A percentile compares a stretch with the other conserved stretches of the same genome.
phyloP scores from a whole-genome alignment of 2,797 vertebrate genomes.

The Pyrocephalus nanus region DNA sequence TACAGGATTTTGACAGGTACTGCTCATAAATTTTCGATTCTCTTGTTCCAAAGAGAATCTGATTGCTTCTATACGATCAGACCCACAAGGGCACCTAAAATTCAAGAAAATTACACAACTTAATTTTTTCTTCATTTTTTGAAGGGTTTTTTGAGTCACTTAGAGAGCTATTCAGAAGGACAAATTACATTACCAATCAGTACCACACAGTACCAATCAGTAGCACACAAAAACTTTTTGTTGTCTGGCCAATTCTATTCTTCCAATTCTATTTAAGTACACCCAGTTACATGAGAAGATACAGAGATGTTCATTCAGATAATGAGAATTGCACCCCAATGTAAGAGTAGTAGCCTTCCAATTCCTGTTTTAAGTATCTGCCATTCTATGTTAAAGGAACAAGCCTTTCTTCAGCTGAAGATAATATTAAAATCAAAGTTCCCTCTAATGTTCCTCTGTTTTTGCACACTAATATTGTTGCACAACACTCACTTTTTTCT shows the following conservation, averaged over 20 bases:
- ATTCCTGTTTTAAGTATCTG: background rate
- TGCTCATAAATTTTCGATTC: background rate
- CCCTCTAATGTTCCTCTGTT: background rate
- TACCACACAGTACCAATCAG: background rate
- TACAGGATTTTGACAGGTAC: background rate
- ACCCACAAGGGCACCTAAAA: background rate
- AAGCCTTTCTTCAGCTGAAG: background rate
- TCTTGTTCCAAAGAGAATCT: background rate
- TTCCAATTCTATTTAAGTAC: background rate
- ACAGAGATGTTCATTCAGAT: background rate
- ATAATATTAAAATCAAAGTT: background rate
- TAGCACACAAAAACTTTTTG: background rate
- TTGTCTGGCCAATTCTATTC: background rate
- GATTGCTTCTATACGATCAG: background rate
- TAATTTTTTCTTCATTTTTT: background rate
- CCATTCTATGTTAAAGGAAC: background rate
- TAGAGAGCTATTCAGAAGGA: background rate
- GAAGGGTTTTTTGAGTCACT: background rate
- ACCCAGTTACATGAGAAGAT: background rate
- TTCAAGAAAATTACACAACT: background rate
- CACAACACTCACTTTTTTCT: background rate
- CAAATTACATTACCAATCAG: background rate
- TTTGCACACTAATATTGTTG: background rate
- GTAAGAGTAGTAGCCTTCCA: background rate
- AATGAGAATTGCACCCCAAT: background rate